Percentiles rank a stretch among this genome's conserved stretches.
Conservation (phyloP, 2,888 invertebrate genomes). For the Tiliacea aurago region DNA sequence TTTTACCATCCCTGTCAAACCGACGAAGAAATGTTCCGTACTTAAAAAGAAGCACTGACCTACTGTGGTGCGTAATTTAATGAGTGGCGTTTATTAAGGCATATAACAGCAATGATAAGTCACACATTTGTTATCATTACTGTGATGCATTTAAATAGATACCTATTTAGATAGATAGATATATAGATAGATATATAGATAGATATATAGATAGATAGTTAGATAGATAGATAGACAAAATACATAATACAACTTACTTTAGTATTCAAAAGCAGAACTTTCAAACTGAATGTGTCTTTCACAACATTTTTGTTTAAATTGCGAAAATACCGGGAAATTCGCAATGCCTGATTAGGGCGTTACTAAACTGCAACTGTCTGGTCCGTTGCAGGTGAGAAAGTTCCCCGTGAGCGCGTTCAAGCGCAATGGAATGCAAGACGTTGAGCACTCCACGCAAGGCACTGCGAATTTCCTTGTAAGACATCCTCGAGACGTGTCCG, state of each 20-base stretch:
- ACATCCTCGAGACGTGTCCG: constrained; percentile 80
- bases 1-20: constrained; percentile 76
- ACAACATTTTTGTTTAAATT: constrained; percentile 25
- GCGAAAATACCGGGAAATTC: constrained; percentile 56
- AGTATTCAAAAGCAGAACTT: background rate
- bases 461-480: constrained; percentile 83
- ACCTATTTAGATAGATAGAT: background rate
- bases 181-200: background rate
- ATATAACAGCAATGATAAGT: constrained; percentile 11
- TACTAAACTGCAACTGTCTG: constrained; percentile 78
- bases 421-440: constrained; percentile 88
- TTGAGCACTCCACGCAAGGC: constrained; percentile 84
- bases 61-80: constrained; percentile 74
- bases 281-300: background rate
- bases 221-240: too few relatives aligned
- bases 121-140: background rate
- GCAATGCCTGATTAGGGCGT: constrained; percentile 54
- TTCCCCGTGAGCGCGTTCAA: constrained; percentile 86
- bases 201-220: too few relatives aligned
- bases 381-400: constrained; percentile 85
- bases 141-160: background rate
- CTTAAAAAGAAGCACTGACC: constrained; percentile 74
- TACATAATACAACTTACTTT: too few relatives aligned
- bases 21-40: constrained; percentile 82
- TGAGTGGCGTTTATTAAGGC: constrained; percentile 26